Conservation (phyloP, 2,797 vertebrate species). For the Merluccius polli region DNA sequence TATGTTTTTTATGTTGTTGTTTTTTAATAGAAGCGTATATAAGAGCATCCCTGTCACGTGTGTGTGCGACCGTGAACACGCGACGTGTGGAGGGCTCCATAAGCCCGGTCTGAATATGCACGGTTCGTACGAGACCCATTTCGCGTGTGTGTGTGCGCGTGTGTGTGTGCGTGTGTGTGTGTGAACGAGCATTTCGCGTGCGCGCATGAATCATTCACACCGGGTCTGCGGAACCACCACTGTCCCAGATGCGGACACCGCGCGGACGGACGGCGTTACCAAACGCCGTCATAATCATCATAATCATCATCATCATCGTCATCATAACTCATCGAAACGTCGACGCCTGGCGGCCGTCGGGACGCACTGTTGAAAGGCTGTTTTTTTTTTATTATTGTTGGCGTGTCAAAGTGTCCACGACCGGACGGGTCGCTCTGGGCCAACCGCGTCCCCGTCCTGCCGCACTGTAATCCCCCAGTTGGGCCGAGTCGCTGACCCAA, state of each 20-base stretch:
- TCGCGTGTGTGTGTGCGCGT: not conserved
- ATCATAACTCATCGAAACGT: not conserved
- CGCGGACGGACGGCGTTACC: not conserved
- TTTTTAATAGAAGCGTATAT: too few species aligned
- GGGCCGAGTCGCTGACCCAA: conserved; percentile 74
- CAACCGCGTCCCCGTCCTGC: conserved; percentile 9
- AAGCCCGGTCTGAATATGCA: too few species aligned
- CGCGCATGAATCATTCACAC: conserved; percentile 20
- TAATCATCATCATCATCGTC: too few species aligned
- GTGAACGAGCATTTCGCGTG: conserved; percentile 7
- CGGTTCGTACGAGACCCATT: too few species aligned
- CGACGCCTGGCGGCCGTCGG: not conserved
- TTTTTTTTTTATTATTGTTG: not conserved
- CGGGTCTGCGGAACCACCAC: not conserved
- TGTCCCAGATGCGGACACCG: conserved; percentile 33
- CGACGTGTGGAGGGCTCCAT: too few species aligned
- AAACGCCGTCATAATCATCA: not conserved
- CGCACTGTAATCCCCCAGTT: conserved; percentile 63
- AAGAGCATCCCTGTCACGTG: conserved; percentile 1
- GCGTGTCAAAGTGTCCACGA: conserved; percentile 21
- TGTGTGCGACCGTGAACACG: not conserved
- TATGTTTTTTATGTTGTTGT: not conserved
- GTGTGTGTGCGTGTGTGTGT: not conserved
- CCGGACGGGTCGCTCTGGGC: not conserved
- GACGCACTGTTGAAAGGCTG: not conserved